Evolutionary conservation across 1,140 invertebrate genomes (phyloP).

Genomic region (Sesamia nonagrioides): DNA sequence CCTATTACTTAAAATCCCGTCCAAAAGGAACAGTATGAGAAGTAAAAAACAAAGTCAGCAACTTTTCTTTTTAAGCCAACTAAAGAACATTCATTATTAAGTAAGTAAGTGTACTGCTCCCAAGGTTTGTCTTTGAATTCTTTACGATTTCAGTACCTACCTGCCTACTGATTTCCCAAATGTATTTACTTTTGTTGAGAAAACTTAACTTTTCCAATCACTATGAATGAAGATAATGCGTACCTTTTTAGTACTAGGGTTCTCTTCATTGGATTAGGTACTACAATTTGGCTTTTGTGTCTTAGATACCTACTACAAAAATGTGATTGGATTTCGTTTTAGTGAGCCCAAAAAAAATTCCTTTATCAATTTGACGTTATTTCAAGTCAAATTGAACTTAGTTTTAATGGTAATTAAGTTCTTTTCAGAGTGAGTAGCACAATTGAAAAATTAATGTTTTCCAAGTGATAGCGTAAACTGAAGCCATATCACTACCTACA

Average conservation of each 20-base stretch:
- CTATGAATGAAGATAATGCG: conserved; percentile 43
- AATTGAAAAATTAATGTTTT: too few species aligned
- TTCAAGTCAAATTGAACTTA: too few species aligned
- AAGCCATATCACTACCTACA: too few species aligned
- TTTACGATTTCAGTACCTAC: conserved; percentile 18
- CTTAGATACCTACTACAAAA: too few species aligned
- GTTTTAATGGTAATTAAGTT: too few species aligned
- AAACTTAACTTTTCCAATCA: conserved; percentile 57
- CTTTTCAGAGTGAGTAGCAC: too few species aligned
- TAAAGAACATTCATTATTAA: conserved; percentile 39
- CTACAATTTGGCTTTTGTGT: too few species aligned
- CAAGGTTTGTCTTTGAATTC: conserved; percentile 32
- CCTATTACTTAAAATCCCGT: neutral
- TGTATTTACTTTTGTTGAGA: conserved; percentile 38
- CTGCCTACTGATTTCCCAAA: conserved; percentile 36
- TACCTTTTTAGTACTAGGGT: conserved; percentile 34
- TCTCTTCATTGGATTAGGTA: neutral
- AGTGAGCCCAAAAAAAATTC: too few species aligned
- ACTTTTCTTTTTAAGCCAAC: conserved; percentile 2
- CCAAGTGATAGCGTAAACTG: too few species aligned
- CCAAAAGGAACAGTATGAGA: neutral
- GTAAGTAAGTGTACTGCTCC: conserved; percentile 8
- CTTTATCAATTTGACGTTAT: too few species aligned
- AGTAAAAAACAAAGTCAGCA: neutral
- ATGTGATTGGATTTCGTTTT: too few species aligned